phyloP scores from a whole-genome alignment of 2,888 invertebrate species.

The Drosophila yooni region DNA sequence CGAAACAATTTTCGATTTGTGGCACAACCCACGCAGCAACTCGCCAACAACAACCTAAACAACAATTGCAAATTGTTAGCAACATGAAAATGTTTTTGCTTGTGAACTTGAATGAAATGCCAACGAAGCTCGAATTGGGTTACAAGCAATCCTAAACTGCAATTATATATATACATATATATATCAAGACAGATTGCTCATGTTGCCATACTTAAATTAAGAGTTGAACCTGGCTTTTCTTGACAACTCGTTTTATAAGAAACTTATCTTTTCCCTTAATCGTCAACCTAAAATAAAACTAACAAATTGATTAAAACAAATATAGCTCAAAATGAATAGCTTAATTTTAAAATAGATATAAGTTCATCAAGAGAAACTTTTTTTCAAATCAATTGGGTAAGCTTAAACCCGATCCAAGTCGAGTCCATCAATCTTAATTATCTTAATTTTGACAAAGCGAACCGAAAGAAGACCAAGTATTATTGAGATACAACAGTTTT shows the following conservation, averaged over 20 bases:
- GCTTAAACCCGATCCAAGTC: not conserved
- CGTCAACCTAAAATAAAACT: not conserved
- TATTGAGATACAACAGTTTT: not conserved
- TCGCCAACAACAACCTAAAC: slow-evolving; percentile 12
- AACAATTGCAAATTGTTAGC: slow-evolving; percentile 25
- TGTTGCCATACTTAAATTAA: not conserved
- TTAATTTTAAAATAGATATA: slow-evolving; percentile 21
- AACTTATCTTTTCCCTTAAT: not conserved
- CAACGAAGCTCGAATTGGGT: slow-evolving; percentile 67
- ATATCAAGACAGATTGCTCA: slow-evolving; percentile 7
- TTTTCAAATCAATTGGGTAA: slow-evolving; percentile 34
- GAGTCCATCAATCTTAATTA: slow-evolving; percentile 55
- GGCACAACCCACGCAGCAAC: slow-evolving; percentile 65
- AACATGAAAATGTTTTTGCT: slow-evolving; percentile 55
- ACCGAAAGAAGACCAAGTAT: slow-evolving; percentile 13
- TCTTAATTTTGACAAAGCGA: not conserved
- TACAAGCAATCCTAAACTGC: slow-evolving; percentile 57
- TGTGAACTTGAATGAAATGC: slow-evolving; percentile 77
- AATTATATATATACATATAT: slow-evolving; percentile 49
- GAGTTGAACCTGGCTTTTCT: not conserved
- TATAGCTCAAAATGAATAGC: slow-evolving; percentile 33
- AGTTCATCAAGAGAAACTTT: slow-evolving; percentile 29
- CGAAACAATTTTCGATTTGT: slow-evolving; percentile 67
- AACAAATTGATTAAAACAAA: slow-evolving; percentile 7
- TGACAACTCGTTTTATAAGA: not conserved